Evolutionary conservation across 37 sponge, comb jelly and placozoan species (phyloP).

Genomic region (Theonella swinhoei): DNA sequence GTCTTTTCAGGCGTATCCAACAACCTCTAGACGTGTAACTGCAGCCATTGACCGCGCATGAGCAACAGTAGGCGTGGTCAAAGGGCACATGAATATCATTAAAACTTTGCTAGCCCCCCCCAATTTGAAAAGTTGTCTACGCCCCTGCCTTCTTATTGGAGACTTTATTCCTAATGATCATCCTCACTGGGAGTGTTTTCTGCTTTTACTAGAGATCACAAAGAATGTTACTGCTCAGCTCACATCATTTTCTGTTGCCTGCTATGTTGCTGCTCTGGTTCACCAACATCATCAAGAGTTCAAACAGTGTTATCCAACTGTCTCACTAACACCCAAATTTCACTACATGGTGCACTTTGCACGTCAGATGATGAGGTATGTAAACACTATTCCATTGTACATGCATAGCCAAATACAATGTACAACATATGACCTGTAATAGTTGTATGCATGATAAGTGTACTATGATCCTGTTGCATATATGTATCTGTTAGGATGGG

Average conservation of each 20-base stretch:
- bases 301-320: slow-evolving; percentile 6
- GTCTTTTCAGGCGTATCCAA: no score
- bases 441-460: background rate
- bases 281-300: slow-evolving; percentile 1
- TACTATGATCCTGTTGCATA: background rate
- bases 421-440: background rate
- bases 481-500: background rate
- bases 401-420: no score
- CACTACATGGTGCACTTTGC: slow-evolving; percentile 50
- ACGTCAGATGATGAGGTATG: slow-evolving; percentile 2
- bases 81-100: no score
- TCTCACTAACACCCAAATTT: slow-evolving; percentile 3
- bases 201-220: slow-evolving; percentile 13
- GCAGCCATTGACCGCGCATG: no score
- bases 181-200: no score
- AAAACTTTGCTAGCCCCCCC: no score
- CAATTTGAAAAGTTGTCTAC: no score
- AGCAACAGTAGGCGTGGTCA: no score
- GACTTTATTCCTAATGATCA: slow-evolving; percentile 14
- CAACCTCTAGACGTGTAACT: no score
- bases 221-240: background rate
- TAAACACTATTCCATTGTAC: background rate
- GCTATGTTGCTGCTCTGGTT: no score
- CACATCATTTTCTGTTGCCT: background rate
- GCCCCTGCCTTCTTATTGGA: no score